Evolutionary conservation across 2,797 vertebrate species (phyloP), one percentile per base, ranked within the genome.

Genomic region (Melanotaenia maccullochi): DNA sequence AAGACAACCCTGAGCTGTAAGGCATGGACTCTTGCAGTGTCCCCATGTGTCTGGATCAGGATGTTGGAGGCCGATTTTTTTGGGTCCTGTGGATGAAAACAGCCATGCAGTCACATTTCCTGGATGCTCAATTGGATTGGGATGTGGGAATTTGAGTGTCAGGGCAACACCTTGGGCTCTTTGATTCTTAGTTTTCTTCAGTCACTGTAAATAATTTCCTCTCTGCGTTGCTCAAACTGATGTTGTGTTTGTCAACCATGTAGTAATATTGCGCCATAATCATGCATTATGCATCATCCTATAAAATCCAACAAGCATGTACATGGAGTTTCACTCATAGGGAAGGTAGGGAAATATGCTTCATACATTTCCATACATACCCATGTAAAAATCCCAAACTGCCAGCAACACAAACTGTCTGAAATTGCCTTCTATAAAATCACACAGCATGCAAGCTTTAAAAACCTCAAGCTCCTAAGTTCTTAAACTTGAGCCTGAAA

Each of bases 401-500:
- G 35, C 52, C 25, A 32, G 40, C 20, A 57, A 61, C 58, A 44
- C 33, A 59, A 38, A 30, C 36, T 20, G 38, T 4, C 22, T 22
- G 11, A 36, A 7, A 33, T 33, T 33, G 32, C 32, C 7, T 33
- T 33, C 32, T 33, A 30, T 22, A 22, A 24, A 58, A 36, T n/a
- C 32, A 35, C 18, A 58, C 13, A 40, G 13, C 22, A 5, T 8
- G n/a, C 4, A 14, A 3, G 13, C 14, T n/a, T 12, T 25, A 8
- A 28, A 16, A 68, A 28, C 22, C 16, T 24, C 25, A 38, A 18
- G 32, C 20, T 52, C 20, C 40, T 28, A 40, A 3, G 20, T 40
- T 62, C 38, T 42, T 16, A 62, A 55, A 55, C 28, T 42, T 32
- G 20, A 62, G n/a, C 33, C 36, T 52, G 58, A 70, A 70, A 62